Conservation (phyloP, 2,113 vertebrate genomes). For the Megaceryle maxima region DNA sequence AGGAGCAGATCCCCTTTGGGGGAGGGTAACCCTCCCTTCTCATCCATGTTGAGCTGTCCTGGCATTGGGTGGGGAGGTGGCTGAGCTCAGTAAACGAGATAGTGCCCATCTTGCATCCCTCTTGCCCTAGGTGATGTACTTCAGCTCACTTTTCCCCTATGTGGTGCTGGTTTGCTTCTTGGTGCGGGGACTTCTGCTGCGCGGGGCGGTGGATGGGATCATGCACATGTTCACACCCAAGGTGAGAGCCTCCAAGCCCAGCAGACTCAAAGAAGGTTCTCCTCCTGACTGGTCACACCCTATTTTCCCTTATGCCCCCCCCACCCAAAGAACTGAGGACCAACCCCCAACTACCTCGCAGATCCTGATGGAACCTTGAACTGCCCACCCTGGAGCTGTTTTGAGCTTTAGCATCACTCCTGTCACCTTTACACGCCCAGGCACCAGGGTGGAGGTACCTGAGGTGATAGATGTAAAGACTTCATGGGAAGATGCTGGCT, state of each 20-base stretch:
- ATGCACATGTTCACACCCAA: slow-evolving; percentile 98
- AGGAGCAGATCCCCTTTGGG: neutral
- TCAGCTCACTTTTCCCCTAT: slow-evolving; percentile 98
- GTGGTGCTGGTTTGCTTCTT: slow-evolving; percentile 97
- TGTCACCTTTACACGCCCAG: neutral
- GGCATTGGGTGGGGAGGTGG: neutral
- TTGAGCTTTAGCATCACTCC: neutral
- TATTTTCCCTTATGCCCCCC: neutral
- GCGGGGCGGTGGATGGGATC: slow-evolving; percentile 93
- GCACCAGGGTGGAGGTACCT: neutral
- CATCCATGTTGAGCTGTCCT: neutral
- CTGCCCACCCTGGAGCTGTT: neutral
- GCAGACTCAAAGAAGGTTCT: neutral
- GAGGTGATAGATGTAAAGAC: neutral
- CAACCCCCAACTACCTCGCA: accelerated
- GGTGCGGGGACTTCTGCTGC: slow-evolving; percentile 89
- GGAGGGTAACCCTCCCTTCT: neutral
- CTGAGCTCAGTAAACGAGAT: neutral
- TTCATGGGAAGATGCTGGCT: neutral
- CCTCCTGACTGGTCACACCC: neutral
- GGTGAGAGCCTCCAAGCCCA: slow-evolving; percentile 74
- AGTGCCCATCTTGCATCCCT: neutral
- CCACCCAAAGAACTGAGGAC: neutral
- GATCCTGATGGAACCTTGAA: no score
- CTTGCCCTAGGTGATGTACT: slow-evolving; percentile 93